Evolutionary conservation across 2,888 invertebrate species (phyloP), one percentile per base, ranked within the genome.

Genomic region (Formica aserva): DNA sequence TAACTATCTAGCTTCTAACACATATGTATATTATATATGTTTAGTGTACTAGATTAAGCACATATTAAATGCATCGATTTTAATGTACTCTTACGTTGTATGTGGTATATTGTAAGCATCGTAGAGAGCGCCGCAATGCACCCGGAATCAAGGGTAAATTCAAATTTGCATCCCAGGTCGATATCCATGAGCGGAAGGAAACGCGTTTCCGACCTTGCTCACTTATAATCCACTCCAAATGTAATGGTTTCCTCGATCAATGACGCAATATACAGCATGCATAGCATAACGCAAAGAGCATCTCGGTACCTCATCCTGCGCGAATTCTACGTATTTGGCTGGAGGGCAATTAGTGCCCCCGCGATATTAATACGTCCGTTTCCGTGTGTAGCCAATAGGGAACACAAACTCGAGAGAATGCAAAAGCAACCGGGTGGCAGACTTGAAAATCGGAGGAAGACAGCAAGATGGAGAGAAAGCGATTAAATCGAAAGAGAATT

Each of bases 301-400:
- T 85, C 74, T 82, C 81, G 65, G 74, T 82, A 78, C 77, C 78
- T 85, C 62, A 80, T 85, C 75, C 66, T 76, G 38, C 38, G 84
- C 85, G 65, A 87, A 84, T 87, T 88, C 81, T 85, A 82, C 82
- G 84, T 75, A 80, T 60, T 75, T 75, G 86, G 81, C 75, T 83
- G 82, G 77, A 83, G n/a, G 52, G 89, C 90, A 91, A 92, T 92
- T 91, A 91, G 85, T 88, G 82, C 91, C 91, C 91, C 91, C 91
- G 83, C 82, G 88, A 87, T 91, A 91, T 91, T 92, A 92, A 92
- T 90, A 91, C 91, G 69, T 85, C 66, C 74, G 78, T 26, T 77
- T 78, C 13, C 41, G 52, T 22, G 35, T 62, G 52, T 74, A 67
- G 66, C 22, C 52, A 26, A 55, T 52, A 22, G 74, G 74, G 57